phyloP scores from a whole-genome alignment of 2,888 invertebrate genomes.

The Athalia cordata region DNA sequence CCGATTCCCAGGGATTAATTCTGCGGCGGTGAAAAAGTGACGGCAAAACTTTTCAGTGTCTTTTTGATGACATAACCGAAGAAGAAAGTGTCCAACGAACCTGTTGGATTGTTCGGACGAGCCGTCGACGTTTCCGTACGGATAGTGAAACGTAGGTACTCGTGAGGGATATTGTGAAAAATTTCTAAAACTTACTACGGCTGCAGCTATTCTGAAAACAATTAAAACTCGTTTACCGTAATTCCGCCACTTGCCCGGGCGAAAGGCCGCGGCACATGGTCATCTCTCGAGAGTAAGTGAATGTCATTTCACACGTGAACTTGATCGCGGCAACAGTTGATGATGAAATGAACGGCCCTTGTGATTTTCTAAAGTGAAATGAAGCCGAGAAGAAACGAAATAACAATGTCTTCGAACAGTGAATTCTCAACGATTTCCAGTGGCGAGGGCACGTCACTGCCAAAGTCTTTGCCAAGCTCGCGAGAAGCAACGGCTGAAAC shows the following conservation, averaged over 20 bases:
- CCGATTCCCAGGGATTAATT: slow-evolving; percentile 49
- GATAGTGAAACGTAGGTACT: background rate
- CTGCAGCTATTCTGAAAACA: background rate
- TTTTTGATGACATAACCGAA: slow-evolving; percentile 63
- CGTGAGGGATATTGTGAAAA: background rate
- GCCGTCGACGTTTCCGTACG: slow-evolving; percentile 5
- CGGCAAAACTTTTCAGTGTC: slow-evolving; percentile 55
- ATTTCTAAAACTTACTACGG: background rate
- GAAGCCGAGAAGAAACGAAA: background rate
- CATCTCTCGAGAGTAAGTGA: slow-evolving; percentile 16
- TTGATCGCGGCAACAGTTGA: background rate
- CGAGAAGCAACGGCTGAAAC: slow-evolving; percentile 70
- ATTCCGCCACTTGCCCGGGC: background rate
- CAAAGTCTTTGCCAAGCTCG: slow-evolving; percentile 68
- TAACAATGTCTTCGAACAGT: slow-evolving; percentile 68
- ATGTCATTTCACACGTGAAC: background rate
- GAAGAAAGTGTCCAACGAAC: slow-evolving; percentile 60
- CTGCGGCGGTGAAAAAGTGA: slow-evolving; percentile 52
- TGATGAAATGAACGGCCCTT: slow-evolving; percentile 20
- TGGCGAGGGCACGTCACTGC: slow-evolving; percentile 67
- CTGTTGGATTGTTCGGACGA: slow-evolving; percentile 56
- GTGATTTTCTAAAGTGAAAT: background rate
- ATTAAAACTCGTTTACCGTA: slow-evolving; percentile 14
- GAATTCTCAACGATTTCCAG: slow-evolving; percentile 71
- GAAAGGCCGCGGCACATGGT: background rate